A percentile compares a stretch with the other conserved stretches of the same genome.
Evolutionary conservation across 2,113 vertebrate genomes (phyloP).

Genomic region (Oenanthe melanoleuca): DNA sequence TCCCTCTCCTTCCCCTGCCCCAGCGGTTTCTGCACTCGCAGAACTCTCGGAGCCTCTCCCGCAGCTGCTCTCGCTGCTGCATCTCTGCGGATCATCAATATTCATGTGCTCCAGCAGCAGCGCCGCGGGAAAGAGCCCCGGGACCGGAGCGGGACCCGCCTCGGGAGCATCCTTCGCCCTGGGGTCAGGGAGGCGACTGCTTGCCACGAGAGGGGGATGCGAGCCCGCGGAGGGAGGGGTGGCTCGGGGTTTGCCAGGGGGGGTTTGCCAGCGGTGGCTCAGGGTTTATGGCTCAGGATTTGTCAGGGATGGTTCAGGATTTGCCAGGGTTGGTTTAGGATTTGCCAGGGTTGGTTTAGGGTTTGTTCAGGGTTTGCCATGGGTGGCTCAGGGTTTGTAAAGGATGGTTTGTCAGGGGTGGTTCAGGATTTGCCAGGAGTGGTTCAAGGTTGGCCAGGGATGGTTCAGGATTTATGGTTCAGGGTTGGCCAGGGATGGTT

Average conservation of each 20-base stretch:
- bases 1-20: not conserved
- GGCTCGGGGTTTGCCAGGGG: no score
- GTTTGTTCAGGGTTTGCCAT: not conserved
- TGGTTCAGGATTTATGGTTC: no score
- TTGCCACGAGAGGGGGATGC: conserved; percentile 46
- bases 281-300: no score
- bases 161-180: fast-evolving
- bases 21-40: not conserved
- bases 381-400: not conserved
- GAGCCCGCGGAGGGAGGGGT: not conserved
- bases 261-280: no score
- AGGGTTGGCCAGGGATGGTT: no score
- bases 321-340: no score
- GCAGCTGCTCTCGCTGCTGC: not conserved
- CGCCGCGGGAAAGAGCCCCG: not conserved
- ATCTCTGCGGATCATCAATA: not conserved
- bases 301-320: no score
- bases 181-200: not conserved
- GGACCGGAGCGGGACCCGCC: fast-evolving
- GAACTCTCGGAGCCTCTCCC: not conserved
- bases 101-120: not conserved
- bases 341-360: not conserved
- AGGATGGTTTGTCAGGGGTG: no score
- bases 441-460: no score
- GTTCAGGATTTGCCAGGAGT: no score